Base-by-base conservation (phyloP, 2,888 invertebrate species). In the Leptinotarsa juncta region DNA sequence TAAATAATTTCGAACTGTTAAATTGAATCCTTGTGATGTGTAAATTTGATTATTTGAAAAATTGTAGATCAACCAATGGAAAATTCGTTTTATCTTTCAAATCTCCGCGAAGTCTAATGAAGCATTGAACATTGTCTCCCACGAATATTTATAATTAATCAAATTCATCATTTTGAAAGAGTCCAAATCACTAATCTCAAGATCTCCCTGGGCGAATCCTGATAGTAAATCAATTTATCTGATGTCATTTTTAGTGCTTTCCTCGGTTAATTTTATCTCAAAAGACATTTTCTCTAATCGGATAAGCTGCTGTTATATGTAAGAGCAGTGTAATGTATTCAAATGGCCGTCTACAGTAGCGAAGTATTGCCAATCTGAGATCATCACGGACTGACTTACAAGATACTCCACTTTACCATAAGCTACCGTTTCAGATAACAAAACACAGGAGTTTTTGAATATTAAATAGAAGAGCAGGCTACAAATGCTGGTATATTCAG, bases 361-460 rank as follows among this genome's bases (percentile, higher is more conserved):
- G 68, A 57, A 78, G 77, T 80, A 82, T 82, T 80, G 81, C 74
- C 80, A 82, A 83, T 83, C 83, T 82, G 77, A 83, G 83, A 83
- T 83, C 83, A 84, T 84, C 83, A 81, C 65, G 77, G 82, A 81
- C 82, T 77, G 75, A 67, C 73, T 76, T 83, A 84, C 84, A 84
- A 83, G 84, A 83, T 84, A 84, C 83, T 84, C 83, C 81, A 84
- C 84, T 83, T 84, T 84, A 82, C 83, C 82, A 83, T 84, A 84
- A 83, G 83, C 83, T 83, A 83, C 84, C 77, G 82, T 79, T 69
- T 73, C 72, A 77, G 81, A 82, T 81, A 80, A 69, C 57, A 69
- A 57, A 48, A 69, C 69, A 69, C n/a, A 60, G 55, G 48, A 69
- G 32, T 69, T 68, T 69, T 69, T 53, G 69, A 69, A 69, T 69